Evolutionary conservation across 2,797 vertebrate species (phyloP), one percentile per base, ranked within the genome.

Genomic region (Sebastiscus albofasciatus): DNA sequence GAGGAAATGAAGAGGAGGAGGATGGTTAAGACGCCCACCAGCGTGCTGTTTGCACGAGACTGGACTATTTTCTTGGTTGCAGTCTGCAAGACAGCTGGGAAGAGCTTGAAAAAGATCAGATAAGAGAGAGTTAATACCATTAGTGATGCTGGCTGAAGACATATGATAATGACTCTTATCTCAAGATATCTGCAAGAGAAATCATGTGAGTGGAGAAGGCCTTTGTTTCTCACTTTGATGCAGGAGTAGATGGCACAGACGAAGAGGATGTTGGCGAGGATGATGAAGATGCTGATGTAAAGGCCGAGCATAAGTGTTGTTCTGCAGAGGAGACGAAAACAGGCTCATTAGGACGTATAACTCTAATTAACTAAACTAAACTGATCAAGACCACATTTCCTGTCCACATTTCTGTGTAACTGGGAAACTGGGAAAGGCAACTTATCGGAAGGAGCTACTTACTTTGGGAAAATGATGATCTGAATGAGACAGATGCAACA

Each of bases 181-280:
- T 79, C 34, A 83, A 75, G 46, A 85, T 59, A 84, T 87, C 81
- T 89, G 6, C 73, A 54, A 61, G 59, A 82, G 24, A 52, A 84
- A 76, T 52, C 16, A 49, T 31, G 54, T 58, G 34, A 81, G 62
- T n/a, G 64, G 52, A 9, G 49, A 73, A 26, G 71, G 67, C 59
- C n/a, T 76, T 76, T 52, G 65, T 77, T 84, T 77, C 97, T 90
- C 91, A 99, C 98, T 81, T 97, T 96, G 82, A 98, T 89, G 58
- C 98, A 99, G 92, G 98, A 98, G 91, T 98, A 98, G 87, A 98
- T 95, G 66, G 97, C 96, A 39, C 97, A 99, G 89, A 97, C 90
- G 83, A 99, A 97, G 92, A 98, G 95, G 76, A 97, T 96, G 93
- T 93, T 88, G 79, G 93, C 81, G 34, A 99, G 93, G 90, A 99